Base-by-base conservation (phyloP, 2,888 invertebrate genomes). In the Adelphocoris suturalis region DNA sequence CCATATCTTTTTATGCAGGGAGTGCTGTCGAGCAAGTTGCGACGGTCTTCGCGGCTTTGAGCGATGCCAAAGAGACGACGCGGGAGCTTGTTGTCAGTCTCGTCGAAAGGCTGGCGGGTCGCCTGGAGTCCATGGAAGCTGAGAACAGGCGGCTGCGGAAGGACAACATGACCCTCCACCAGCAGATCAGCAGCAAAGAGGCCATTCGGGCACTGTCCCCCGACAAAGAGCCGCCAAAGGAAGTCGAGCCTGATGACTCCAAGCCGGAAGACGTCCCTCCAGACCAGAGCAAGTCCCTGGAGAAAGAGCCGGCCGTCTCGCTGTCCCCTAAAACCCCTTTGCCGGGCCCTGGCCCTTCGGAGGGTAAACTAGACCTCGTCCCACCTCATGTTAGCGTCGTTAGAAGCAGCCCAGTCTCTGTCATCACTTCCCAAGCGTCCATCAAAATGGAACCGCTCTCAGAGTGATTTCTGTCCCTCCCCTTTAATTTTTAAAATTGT, bases 11-110 rank as follows among this genome's bases (percentile, higher is more conserved):
- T 28, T 16, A 46, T 52, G 3, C 91, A 81, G 92, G 91, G 16
- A 92, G 92, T 46, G 92, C 92, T n/a, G 92, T 92, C 75, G 92
- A 92, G 61, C 92, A 93, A 91, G 92, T 93, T 81, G 92, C 92
- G 0, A 92, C 92, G 11, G 92, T 93, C 2, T 91, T 93, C 87
- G 92, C 92, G 68, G 92, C 92, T 7, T 90, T 93, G 48, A 92
- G 92, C 86, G 92, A 92, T 76, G 92, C 92, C 28, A 92, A 92
- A 91, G 92, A 92, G 90, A 91, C 92, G 16, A 92, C 92, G 28
- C 90, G 92, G 37, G 92, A 92, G 61, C 92, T 92, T 46, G 92
- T 93, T 57, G 92, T 92, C 7, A 91, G 91, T 23, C 91, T 92
- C 84, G 92, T 93, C 19, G 92, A 92, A 89, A 91, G 92, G 81